Evolutionary conservation across 1,140 invertebrate genomes (phyloP).

Genomic region (Archegozetes longisetosus): DNA sequence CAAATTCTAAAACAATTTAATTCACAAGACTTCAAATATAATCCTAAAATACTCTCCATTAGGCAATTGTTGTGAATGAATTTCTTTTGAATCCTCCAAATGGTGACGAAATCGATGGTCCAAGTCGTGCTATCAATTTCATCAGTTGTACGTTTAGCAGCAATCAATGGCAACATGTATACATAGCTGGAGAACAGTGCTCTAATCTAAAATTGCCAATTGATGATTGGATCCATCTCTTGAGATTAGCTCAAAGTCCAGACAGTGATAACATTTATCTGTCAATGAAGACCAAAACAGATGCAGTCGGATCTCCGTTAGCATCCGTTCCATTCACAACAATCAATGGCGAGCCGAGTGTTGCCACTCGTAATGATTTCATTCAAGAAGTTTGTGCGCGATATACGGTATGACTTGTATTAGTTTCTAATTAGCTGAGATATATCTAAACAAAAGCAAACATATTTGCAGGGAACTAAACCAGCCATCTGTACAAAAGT

Average conservation of each 20-base stretch:
- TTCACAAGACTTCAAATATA: not conserved
- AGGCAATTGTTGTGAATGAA: slow-evolving; percentile 8
- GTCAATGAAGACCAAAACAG: slow-evolving; percentile 11
- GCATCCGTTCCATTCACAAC: not conserved
- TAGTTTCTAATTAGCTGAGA: not conserved
- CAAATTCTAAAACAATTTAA: no score
- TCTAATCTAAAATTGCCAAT: not conserved
- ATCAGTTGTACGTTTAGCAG: slow-evolving; percentile 1
- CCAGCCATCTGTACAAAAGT: slow-evolving; percentile 5
- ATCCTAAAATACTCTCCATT: not conserved
- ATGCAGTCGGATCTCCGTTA: not conserved
- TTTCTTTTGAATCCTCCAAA: slow-evolving; percentile 2
- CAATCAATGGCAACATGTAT: slow-evolving; percentile 1
- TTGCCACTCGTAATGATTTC: slow-evolving; percentile 10
- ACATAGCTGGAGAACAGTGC: not conserved
- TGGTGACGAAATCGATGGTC: slow-evolving; percentile 7
- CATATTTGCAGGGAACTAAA: not conserved
- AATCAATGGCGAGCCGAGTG: not conserved
- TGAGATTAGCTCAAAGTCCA: not conserved
- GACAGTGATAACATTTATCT: not conserved
- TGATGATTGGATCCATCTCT: slow-evolving; percentile 2
- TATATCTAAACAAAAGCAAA: not conserved
- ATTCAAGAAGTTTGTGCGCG: slow-evolving; percentile 9
- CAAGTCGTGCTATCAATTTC: slow-evolving; percentile 13
- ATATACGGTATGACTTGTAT: not conserved